A percentile compares a stretch with the other conserved stretches of the same genome.
Conservation (phyloP, 2,797 vertebrate genomes). For the Avahi laniger region DNA sequence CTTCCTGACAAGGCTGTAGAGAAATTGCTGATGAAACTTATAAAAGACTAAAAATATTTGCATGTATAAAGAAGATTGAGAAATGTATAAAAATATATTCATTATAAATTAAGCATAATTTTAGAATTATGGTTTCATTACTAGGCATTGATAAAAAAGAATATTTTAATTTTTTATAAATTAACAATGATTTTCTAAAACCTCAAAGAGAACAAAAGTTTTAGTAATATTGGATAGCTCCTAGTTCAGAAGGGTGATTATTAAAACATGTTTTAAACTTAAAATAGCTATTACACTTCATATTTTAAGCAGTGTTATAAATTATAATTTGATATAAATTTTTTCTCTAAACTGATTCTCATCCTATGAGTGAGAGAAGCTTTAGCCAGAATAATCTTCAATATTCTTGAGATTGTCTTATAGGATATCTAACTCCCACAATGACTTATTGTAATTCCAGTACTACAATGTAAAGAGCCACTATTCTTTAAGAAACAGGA, state of each 20-base stretch:
- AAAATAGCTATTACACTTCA: constrained; percentile 69
- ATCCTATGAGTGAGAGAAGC: neutral
- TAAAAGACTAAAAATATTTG: constrained; percentile 61
- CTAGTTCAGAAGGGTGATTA: constrained; percentile 69
- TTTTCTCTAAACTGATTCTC: constrained; percentile 30
- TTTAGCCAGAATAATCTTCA: constrained; percentile 7
- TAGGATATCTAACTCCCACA: neutral
- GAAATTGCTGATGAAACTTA: constrained; percentile 9
- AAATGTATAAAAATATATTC: constrained; percentile 51
- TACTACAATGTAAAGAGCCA: neutral
- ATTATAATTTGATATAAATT: constrained; percentile 48
- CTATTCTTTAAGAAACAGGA: neutral
- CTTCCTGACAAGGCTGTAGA: neutral
- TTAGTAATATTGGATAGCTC: constrained; percentile 50
- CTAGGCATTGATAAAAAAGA: constrained; percentile 62
- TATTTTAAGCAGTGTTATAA: constrained; percentile 63
- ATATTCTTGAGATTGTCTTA: neutral
- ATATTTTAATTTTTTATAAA: constrained; percentile 70
- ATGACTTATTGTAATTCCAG: neutral
- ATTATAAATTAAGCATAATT: constrained; percentile 67
- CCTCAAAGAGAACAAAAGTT: constrained; percentile 62
- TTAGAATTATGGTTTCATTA: constrained; percentile 62
- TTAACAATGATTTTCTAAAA: constrained; percentile 57
- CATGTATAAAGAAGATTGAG: constrained; percentile 32
- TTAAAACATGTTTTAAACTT: constrained; percentile 74